Evolutionary conservation across 1,140 invertebrate genomes (phyloP), one percentile per base, ranked within the genome.

Genomic region (Ganaspis sp.): DNA sequence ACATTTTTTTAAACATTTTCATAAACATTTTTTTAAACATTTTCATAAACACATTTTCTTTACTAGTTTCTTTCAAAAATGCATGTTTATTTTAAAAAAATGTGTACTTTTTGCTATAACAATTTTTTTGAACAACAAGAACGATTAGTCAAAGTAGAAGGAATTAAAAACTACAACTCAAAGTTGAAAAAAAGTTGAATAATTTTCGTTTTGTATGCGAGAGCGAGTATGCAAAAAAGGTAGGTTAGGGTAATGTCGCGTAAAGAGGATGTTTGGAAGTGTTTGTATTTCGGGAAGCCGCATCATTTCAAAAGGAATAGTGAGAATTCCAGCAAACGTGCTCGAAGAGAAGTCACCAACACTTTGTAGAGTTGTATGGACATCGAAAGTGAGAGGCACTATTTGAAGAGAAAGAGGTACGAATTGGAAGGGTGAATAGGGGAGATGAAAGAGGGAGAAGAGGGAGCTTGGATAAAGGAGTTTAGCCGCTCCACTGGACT

Each of bases 401-500:
- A 40, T 38, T 70, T 38, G n/a, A 3, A 70, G 69, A 70, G 54
- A 78, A 75, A 72, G 69, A 45, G 74, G 76, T 78, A 38, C 17
- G 37, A 38, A 71, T 70, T 29, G 12, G 42, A 54, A 38, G 15
- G 29, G 26, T 64, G 11, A 26, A 9, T 21, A 21, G 70, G 9
- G 45, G 15, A 38, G 26, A 64, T 69, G 69, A 26, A 15, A 19
- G 23, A 21, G 29, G 23, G 26, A 1, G 37, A 12, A n/a, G 70
- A n/a, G 69, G 71, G 70, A 77, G 76, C 75, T 81, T 75, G 45
- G 72, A 78, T 83, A 83, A 85, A 84, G 84, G 83, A 89, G 84
- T 90, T 91, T 89, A 90, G 84, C 75, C 87, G 89, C 88, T 91
- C 84, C 87, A 85, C 81, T 90, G 89, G 85, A 86, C 87, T 90